Percentiles rank a stretch among this genome's conserved stretches.
Evolutionary conservation across 2,113 vertebrate genomes (phyloP).

Genomic region (Brachirus orientalis): DNA sequence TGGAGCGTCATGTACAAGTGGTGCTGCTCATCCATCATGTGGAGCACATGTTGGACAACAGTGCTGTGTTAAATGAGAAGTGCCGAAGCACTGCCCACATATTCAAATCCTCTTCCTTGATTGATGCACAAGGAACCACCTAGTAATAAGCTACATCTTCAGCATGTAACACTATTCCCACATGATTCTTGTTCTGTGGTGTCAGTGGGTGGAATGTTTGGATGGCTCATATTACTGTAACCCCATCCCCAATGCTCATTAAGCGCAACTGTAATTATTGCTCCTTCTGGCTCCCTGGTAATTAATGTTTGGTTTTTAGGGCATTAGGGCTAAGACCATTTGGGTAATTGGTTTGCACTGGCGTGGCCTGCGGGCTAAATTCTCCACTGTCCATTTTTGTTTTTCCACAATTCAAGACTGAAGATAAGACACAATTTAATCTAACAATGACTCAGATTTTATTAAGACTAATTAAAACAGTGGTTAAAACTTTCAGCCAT

Average conservation of each 20-base stretch:
- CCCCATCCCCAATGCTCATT: constrained; percentile 57
- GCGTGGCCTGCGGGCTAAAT: constrained; percentile 47
- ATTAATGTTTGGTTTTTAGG: constrained; percentile 68
- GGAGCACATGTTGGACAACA: constrained; percentile 42
- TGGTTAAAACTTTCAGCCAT: constrained; percentile 1
- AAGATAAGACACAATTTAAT: constrained; percentile 40
- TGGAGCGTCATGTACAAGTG: constrained; percentile 27
- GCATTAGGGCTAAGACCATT: constrained; percentile 51
- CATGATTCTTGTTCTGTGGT: constrained; percentile 39
- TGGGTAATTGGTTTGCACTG: constrained; percentile 68
- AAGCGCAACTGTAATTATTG: constrained; percentile 61
- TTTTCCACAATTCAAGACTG: constrained; percentile 33
- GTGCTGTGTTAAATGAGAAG: constrained; percentile 28
- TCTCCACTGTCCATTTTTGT: constrained; percentile 33
- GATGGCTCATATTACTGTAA: constrained; percentile 61
- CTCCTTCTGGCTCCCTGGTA: constrained; percentile 56
- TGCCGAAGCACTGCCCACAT: constrained; percentile 19
- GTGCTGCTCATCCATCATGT: constrained; percentile 57
- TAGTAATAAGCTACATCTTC: constrained; percentile 6
- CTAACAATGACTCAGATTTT: constrained; percentile 27
- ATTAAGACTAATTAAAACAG: constrained; percentile 34
- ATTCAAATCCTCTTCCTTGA: constrained; percentile 13
- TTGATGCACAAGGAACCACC: constrained; percentile 24
- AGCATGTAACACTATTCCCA: constrained; percentile 19
- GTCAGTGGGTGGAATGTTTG: constrained; percentile 50